Percentiles rank a stretch among this genome's conserved stretches.
Evolutionary conservation across 2,888 invertebrate genomes (phyloP).

Genomic region (Taenaris catops): DNA sequence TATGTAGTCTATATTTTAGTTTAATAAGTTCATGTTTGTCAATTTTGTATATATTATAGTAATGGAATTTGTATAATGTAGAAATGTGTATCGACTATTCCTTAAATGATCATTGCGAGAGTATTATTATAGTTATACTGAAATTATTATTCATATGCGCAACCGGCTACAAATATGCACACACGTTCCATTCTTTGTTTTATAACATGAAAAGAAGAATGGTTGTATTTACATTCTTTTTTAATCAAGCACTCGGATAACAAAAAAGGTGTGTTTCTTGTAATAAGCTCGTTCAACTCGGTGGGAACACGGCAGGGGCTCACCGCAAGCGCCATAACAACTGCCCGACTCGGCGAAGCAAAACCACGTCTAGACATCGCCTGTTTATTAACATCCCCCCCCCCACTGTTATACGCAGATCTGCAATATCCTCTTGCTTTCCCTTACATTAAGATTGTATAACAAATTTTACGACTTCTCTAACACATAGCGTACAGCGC

Average conservation of each 20-base stretch:
- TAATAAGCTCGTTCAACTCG: slow-evolving; percentile 46
- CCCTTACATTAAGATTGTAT: slow-evolving; percentile 29
- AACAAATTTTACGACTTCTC: no score
- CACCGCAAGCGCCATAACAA: slow-evolving; percentile 48
- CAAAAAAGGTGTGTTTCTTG: slow-evolving; percentile 37
- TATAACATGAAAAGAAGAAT: slow-evolving; percentile 2
- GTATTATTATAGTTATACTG: no score
- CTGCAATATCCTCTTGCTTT: slow-evolving; percentile 44
- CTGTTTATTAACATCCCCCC: slow-evolving; percentile 43
- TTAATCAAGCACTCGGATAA: slow-evolving; percentile 41
- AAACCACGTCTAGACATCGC: slow-evolving; percentile 65
- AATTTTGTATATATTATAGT: no score
- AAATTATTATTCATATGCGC: no score
- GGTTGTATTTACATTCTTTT: slow-evolving; percentile 23
- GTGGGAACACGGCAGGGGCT: slow-evolving; percentile 68
- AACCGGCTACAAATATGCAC: no score
- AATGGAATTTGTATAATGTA: no score
- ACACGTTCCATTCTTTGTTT: no score
- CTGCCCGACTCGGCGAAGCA: slow-evolving; percentile 52
- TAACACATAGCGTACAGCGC: no score
- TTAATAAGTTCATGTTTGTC: no score
- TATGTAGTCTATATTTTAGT: no score
- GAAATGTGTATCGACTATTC: no score
- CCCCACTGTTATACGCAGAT: slow-evolving; percentile 40
- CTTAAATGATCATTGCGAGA: no score